Conservation (phyloP, 2,113 vertebrate genomes). For the Coptodon bakossiorum region DNA sequence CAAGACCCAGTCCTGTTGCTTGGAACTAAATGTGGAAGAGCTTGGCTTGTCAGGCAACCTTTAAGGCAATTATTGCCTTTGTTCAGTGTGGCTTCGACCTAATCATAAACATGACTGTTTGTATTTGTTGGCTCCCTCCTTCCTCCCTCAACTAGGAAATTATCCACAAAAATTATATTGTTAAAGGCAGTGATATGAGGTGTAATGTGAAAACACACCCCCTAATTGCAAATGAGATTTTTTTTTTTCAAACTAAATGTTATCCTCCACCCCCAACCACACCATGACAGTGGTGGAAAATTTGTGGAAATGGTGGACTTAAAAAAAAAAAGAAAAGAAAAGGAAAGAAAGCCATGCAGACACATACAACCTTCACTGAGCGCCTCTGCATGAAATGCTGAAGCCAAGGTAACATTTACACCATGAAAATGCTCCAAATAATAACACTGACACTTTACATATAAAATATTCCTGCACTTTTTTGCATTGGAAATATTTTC, state of each 20-base stretch:
- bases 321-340: background rate
- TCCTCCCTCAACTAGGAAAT: background rate
- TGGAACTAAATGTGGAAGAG: background rate
- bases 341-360: background rate
- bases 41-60: background rate
- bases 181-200: background rate
- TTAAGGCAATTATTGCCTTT: conserved; percentile 1
- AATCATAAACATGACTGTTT: background rate
- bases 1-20: background rate
- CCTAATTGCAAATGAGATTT: conserved; percentile 38
- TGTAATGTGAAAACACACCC: conserved; percentile 1
- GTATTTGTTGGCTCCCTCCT: background rate
- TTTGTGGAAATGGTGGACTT: conserved; percentile 17
- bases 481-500: conserved; percentile 40
- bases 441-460: conserved; percentile 16
- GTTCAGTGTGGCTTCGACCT: background rate
- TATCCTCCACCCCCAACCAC: conserved; percentile 14
- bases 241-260: conserved; percentile 29
- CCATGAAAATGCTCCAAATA: conserved; percentile 25
- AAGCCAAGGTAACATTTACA: conserved; percentile 29
- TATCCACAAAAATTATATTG: conserved; percentile 11
- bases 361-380: conserved; percentile 2
- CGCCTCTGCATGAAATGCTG: conserved; percentile 24
- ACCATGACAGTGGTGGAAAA: conserved; percentile 37
- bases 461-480: conserved; percentile 16